These are phyloP conservation scores for Acanthosepion pharaonis DNA, from an alignment of 2,888 invertebrate species.

Conservation along the genomic window DNA sequence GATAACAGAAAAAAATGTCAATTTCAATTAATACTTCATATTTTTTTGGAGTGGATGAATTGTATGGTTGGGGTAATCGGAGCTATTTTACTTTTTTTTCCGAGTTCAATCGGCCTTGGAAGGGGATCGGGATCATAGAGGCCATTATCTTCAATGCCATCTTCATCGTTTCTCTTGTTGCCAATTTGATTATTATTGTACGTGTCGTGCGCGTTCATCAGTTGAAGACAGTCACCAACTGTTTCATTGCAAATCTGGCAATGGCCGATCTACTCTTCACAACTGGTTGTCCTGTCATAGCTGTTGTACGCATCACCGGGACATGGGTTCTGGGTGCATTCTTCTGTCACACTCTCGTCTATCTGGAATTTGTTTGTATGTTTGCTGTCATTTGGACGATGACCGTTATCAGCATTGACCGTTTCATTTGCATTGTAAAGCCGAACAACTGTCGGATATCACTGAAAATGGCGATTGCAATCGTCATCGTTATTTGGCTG, in stretches of 20 bases:
- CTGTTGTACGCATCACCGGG: constrained; percentile 60
- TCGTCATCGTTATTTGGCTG: constrained; percentile 58
- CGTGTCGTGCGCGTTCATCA: constrained; percentile 53
- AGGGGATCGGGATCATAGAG: constrained; percentile 55
- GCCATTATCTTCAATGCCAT: constrained; percentile 54
- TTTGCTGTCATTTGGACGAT: constrained; percentile 66
- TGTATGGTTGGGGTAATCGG: constrained; percentile 58
- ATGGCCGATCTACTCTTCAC: constrained; percentile 63
- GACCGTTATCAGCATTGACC: constrained; percentile 64
- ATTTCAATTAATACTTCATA: constrained; percentile 55
- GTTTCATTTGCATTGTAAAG: constrained; percentile 60
- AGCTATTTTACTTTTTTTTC: constrained; percentile 64
- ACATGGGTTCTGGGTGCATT: constrained; percentile 63
- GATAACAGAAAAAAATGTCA: not conserved
- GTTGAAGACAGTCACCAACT: constrained; percentile 59
- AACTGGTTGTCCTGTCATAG: constrained; percentile 60
- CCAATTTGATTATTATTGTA: constrained; percentile 57
- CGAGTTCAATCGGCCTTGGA: constrained; percentile 60
- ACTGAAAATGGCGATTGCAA: constrained; percentile 52
- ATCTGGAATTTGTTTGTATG: constrained; percentile 59
- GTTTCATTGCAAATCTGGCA: constrained; percentile 63
- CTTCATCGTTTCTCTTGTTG: constrained; percentile 56
- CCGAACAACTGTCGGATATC: constrained; percentile 53
- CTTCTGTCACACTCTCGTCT: constrained; percentile 60
- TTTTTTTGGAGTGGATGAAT: constrained; percentile 56